Percentiles rank a stretch among this genome's conserved stretches.
These are phyloP conservation scores for Chiridota heheva DNA, from an alignment of 35 echinoderm and acorn worm genomes.

Conservation along the genomic window DNA sequence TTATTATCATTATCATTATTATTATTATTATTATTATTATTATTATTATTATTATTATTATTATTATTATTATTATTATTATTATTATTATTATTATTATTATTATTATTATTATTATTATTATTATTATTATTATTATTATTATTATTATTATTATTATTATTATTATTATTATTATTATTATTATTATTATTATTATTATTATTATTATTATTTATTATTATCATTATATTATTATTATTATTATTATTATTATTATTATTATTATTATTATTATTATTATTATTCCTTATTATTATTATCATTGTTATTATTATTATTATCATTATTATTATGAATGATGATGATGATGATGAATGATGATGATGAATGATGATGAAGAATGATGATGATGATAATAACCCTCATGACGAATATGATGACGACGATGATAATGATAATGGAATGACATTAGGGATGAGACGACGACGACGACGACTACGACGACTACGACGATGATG, in stretches of 20 bases:
- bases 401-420: too few relatives aligned
- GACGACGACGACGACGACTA: conserved; percentile 1
- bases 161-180: neutral
- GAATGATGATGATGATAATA: too few relatives aligned
- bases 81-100: neutral
- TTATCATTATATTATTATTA: neutral
- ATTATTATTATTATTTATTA: neutral
- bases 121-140: neutral
- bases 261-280: too few relatives aligned
- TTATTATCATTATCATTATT: neutral
- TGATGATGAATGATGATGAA: too few relatives aligned
- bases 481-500: too few relatives aligned
- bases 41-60: neutral
- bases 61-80: neutral
- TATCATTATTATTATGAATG: too few relatives aligned
- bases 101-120: neutral
- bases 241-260: neutral
- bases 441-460: too few relatives aligned
- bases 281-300: too few relatives aligned
- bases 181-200: neutral
- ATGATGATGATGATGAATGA: too few relatives aligned
- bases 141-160: neutral
- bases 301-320: too few relatives aligned
- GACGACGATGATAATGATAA: too few relatives aligned
- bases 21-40: neutral